Conservation (phyloP, 2,888 invertebrate genomes). For the Oligia latruncula region DNA sequence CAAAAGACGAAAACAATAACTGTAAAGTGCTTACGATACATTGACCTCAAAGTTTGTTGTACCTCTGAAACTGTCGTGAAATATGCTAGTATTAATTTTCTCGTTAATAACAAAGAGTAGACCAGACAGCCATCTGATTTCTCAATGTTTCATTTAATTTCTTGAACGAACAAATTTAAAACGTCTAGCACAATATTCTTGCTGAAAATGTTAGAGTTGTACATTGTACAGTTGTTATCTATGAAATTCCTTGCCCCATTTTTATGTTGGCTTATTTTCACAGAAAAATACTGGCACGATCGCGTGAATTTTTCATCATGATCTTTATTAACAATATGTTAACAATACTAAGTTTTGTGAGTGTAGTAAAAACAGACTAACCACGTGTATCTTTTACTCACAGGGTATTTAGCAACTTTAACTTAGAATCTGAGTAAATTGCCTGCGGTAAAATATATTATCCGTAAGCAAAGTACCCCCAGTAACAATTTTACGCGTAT, state of each 20-base stretch:
- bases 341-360: conserved; percentile 13
- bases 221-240: conserved; percentile 42
- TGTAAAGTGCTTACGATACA: conserved; percentile 18
- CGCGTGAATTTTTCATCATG: conserved; percentile 37
- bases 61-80: conserved; percentile 32
- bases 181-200: conserved; percentile 50
- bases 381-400: conserved; percentile 15
- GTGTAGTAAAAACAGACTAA: neutral
- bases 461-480: conserved; percentile 27
- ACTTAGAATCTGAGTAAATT: conserved; percentile 30
- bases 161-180: conserved; percentile 54
- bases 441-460: conserved; percentile 39
- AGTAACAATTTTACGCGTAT: conserved; percentile 40
- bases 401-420: conserved; percentile 14
- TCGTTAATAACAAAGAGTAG: conserved; percentile 46
- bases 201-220: conserved; percentile 44
- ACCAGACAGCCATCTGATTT: conserved; percentile 54
- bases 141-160: conserved; percentile 51
- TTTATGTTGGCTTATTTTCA: conserved; percentile 52
- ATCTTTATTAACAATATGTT: conserved; percentile 29
- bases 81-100: conserved; percentile 47
- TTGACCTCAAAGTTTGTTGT: conserved; percentile 39
- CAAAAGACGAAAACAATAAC: conserved; percentile 13
- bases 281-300: conserved; percentile 32
- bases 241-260: conserved; percentile 46